Base-by-base conservation (phyloP, 2,888 invertebrate species). In the Tenthredo livida region DNA sequence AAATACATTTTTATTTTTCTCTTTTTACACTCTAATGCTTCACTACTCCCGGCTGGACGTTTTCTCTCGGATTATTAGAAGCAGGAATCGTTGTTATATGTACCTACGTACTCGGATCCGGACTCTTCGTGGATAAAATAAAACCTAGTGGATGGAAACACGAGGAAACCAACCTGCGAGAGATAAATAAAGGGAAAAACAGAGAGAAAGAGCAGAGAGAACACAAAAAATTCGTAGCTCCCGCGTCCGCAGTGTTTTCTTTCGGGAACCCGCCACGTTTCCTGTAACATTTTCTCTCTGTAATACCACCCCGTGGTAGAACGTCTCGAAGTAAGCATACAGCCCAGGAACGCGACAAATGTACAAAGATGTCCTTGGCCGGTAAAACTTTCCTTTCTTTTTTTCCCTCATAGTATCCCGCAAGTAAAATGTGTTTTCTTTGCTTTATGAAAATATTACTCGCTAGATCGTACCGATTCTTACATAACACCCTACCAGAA, bases 1-100 rank as follows among this genome's bases (percentile, higher is more conserved):
- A 73, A 70, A 73, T n/a, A 21, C 40, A n/a, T 9, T 73, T 40
- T 43, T 43, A 10, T 9, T 40, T 73, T 43, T 43, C 43, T 21
- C 9, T 17, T 43, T 73, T 73, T 73, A 43, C 21, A 73, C 72
- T 73, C 72, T 73, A 73, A 73, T 73, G 72, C 21, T 43, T 43
- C 72, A 73, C 72, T 21, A 73, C 40, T 43, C 72, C 72, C 21
- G 40, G 43, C 43, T 73, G 72, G 72, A 73, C 72, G 3, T 73
- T 73, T 43, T 15, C 72, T 73, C 72, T 73, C 72, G 72, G 72
- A 73, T 73, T 73, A 73, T 73, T 73, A 73, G 72, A 40, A 40
- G 21, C 40, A 9, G 43, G 25, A 73, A 40, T 43, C 72, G 72
- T 43, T 73, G 72, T 21, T 73, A 25, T 73, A 40, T 43, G 67